Evolutionary conservation across 2,797 vertebrate species (phyloP).

Genomic region (Propithecus perrieri): DNA sequence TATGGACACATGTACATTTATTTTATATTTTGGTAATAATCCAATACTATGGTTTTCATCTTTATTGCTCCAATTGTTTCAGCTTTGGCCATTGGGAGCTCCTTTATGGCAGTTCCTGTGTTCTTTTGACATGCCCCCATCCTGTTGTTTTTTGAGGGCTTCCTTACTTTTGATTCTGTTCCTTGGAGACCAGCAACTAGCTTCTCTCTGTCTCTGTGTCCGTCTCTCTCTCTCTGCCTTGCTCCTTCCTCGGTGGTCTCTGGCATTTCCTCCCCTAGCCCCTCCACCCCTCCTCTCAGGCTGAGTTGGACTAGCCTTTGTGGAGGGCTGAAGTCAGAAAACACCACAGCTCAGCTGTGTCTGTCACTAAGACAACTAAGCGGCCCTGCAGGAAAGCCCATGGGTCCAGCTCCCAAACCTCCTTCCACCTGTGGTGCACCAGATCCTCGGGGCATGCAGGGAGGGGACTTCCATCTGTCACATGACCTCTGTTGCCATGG

Average conservation of each 20-base stretch:
- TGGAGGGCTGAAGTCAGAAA: constrained; percentile 26
- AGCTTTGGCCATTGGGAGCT: background rate
- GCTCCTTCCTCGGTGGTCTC: background rate
- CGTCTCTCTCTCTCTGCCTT: background rate
- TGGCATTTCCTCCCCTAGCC: background rate
- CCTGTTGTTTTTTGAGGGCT: background rate
- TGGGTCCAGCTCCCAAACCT: constrained; percentile 14
- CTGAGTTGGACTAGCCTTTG: background rate
- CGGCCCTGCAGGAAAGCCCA: background rate
- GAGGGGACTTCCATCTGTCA: background rate
- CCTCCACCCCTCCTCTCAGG: background rate
- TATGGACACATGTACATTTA: background rate
- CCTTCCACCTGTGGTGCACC: background rate
- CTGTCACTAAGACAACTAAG: constrained; percentile 20
- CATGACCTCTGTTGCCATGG: constrained; percentile 16
- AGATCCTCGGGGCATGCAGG: background rate
- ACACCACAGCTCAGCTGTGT: background rate
- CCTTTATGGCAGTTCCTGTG: background rate
- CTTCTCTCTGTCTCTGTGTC: background rate
- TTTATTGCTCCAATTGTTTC: background rate
- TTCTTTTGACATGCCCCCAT: background rate
- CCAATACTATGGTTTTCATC: background rate
- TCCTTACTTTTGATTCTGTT: constrained; percentile 12
- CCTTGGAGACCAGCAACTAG: background rate
- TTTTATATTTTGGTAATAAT: background rate